These are phyloP conservation scores for Idaea aversata DNA, from an alignment of 2,888 invertebrate genomes.

Conservation along the genomic window DNA sequence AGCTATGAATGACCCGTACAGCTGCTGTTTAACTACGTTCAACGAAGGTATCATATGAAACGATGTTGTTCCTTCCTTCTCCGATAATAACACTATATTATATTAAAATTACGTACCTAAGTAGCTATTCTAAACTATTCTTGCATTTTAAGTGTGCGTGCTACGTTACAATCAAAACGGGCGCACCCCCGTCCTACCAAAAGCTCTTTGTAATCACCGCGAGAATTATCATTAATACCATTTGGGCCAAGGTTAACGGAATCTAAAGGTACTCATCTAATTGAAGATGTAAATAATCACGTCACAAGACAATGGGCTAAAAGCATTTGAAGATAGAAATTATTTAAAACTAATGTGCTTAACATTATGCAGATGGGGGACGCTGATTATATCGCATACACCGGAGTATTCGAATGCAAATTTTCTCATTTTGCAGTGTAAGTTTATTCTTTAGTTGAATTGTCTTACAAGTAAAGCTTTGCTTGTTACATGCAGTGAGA, in stretches of 20 bases:
- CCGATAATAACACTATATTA: background rate
- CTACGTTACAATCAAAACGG: constrained; percentile 22
- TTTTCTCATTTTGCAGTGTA: background rate
- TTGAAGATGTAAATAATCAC: constrained; percentile 31
- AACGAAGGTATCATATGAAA: too few relatives aligned
- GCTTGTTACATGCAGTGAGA: background rate
- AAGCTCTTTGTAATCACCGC: constrained; percentile 30
- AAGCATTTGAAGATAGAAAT: constrained; percentile 1
- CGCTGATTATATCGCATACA: background rate
- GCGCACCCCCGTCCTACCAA: constrained; percentile 26
- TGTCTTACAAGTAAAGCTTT: background rate
- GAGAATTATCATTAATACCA: constrained; percentile 33
- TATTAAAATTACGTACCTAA: background rate
- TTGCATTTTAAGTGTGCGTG: constrained; percentile 30
- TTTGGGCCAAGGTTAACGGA: constrained; percentile 33
- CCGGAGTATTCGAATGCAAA: background rate
- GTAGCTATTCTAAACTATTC: constrained; percentile 2
- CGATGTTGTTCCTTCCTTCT: background rate
- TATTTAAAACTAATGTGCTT: constrained; percentile 3
- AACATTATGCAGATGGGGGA: background rate
- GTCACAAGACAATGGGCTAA: constrained; percentile 14
- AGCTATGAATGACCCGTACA: too few relatives aligned
- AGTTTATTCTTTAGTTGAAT: background rate
- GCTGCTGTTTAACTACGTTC: too few relatives aligned
- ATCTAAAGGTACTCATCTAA: constrained; percentile 24